A percentile compares a stretch with the other conserved stretches of the same genome.
Evolutionary conservation across 2,113 vertebrate species (phyloP).

Genomic region (Melozone crissalis): DNA sequence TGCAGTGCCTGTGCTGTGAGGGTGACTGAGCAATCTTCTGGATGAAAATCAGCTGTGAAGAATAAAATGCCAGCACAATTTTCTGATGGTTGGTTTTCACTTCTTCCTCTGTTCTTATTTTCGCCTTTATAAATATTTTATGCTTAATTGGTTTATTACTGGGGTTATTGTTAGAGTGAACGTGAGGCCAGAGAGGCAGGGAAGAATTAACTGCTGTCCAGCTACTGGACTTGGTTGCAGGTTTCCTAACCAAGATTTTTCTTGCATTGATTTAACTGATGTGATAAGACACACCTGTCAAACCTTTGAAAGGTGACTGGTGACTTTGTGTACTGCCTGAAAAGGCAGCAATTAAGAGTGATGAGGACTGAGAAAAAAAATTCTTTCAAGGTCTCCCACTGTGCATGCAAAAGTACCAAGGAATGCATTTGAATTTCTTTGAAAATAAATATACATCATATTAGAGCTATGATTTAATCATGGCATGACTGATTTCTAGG

Average conservation of each 20-base stretch:
- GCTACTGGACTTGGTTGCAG: neutral
- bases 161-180: neutral
- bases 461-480: neutral
- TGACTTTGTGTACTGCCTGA: neutral
- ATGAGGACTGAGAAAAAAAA: neutral
- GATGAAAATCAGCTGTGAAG: constrained; percentile 13
- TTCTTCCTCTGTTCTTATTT: neutral
- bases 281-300: constrained; percentile 31
- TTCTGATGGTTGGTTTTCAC: neutral
- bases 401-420: neutral
- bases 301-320: neutral
- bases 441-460: neutral
- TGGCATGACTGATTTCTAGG: neutral
- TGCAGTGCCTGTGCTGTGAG: constrained; percentile 26
- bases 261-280: constrained; percentile 10
- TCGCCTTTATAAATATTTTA: neutral
- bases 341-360: neutral
- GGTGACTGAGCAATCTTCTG: constrained; percentile 39
- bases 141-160: neutral
- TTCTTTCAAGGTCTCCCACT: neutral
- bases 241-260: neutral
- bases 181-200: neutral
- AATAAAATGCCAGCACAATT: neutral
- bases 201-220: neutral
- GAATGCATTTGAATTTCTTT: neutral